Percentiles rank a stretch among this genome's conserved stretches.
Conservation (phyloP, 2,113 vertebrate species). For the Oenanthe oenanthe region DNA sequence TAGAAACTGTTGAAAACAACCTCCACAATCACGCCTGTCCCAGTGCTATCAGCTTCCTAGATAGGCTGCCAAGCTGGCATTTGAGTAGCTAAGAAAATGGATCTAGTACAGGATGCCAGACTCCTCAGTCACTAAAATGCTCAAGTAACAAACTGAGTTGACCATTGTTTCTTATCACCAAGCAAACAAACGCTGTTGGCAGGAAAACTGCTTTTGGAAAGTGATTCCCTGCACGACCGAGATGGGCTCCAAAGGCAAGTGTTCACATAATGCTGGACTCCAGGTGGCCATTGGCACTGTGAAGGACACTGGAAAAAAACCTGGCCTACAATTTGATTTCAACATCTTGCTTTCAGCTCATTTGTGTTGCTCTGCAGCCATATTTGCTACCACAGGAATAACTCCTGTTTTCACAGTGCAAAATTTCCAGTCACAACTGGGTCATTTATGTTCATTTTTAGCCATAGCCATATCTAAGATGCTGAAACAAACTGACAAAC, state of each 20-base stretch:
- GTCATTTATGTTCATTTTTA: background rate
- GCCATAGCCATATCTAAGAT: background rate
- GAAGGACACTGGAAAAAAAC: background rate
- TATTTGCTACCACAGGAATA: background rate
- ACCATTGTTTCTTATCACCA: conserved; percentile 50
- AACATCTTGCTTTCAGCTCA: background rate
- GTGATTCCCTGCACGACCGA: background rate
- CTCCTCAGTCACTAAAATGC: conserved; percentile 14
- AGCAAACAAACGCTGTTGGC: conserved; percentile 40
- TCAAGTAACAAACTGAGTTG: conserved; percentile 8
- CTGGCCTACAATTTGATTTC: background rate
- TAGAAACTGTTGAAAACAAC: background rate
- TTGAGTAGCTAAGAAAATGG: conserved; percentile 45
- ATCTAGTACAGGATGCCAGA: conserved; percentile 18
- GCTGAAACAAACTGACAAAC: background rate
- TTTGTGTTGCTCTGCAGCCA: background rate
- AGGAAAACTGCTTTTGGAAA: conserved; percentile 23
- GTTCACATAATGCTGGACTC: background rate
- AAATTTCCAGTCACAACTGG: background rate
- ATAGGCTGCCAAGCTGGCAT: conserved; percentile 21
- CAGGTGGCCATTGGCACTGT: background rate
- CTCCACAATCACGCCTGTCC: background rate
- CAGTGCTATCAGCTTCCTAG: conserved; percentile 12
- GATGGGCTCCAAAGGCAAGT: background rate
- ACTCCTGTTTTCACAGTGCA: background rate